phyloP scores from a whole-genome alignment of 2,113 vertebrate species.

The Ellobius talpinus region DNA sequence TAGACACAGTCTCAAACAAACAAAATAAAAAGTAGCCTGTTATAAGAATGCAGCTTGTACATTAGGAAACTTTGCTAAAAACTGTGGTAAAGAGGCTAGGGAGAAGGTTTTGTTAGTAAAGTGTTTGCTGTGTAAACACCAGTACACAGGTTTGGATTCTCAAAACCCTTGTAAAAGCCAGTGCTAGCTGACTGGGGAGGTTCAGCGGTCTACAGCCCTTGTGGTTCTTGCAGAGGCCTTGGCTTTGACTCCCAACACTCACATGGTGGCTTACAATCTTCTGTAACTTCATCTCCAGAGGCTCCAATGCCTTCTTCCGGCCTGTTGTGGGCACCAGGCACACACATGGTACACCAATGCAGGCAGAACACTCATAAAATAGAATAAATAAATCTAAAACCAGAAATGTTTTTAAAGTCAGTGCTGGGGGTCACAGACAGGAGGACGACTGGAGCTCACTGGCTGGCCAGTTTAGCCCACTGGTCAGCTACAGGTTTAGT shows the following conservation, averaged over 20 bases:
- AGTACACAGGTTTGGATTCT: neutral
- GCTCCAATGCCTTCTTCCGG: neutral
- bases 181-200: neutral
- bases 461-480: neutral
- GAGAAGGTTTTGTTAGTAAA: neutral
- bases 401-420: neutral
- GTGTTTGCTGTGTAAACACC: neutral
- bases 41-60: neutral
- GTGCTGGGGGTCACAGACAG: neutral
- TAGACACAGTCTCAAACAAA: neutral
- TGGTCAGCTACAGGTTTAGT: neutral
- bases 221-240: neutral
- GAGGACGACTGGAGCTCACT: neutral
- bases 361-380: neutral
- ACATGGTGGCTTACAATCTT: neutral
- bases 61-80: neutral
- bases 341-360: neutral
- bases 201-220: neutral
- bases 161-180: neutral
- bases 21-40: neutral
- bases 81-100: neutral
- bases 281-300: neutral
- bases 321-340: neutral
- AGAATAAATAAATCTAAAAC: neutral
- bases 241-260: neutral